A percentile compares a stretch with the other conserved stretches of the same genome.
Conservation (phyloP, 2,113 vertebrate genomes). For the Guaruba guarouba region DNA sequence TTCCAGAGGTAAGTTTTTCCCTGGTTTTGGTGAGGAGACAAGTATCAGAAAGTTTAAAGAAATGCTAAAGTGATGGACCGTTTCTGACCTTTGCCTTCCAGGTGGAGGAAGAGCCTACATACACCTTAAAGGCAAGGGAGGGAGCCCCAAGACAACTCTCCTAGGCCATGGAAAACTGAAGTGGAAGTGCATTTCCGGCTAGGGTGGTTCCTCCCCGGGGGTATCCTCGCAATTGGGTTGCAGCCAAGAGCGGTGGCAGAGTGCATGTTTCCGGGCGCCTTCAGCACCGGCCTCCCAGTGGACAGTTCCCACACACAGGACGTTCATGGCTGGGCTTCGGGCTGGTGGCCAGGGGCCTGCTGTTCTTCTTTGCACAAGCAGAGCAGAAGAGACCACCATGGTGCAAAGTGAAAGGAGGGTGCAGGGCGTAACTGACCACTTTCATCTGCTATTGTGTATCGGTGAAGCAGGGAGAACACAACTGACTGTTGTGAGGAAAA, state of each 20-base stretch:
- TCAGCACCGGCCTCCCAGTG: not conserved
- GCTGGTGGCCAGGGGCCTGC: not conserved
- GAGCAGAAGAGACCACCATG: rapidly evolving
- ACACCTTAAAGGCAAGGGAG: rapidly evolving
- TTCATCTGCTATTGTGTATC: not conserved
- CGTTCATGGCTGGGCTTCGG: rapidly evolving
- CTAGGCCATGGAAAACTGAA: not conserved
- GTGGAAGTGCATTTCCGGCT: rapidly evolving
- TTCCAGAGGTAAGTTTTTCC: not conserved
- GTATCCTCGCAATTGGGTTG: rapidly evolving
- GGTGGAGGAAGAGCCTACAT: rapidly evolving
- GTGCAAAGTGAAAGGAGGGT: rapidly evolving
- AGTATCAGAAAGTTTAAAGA: not conserved
- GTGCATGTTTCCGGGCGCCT: rapidly evolving
- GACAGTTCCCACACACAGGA: not conserved
- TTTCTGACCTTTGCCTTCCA: not conserved
- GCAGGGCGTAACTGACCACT: rapidly evolving
- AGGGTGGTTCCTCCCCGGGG: rapidly evolving
- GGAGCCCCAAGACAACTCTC: not conserved
- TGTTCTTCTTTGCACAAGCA: rapidly evolving
- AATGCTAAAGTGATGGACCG: rapidly evolving
- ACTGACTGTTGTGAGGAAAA: not conserved
- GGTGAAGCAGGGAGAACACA: not conserved
- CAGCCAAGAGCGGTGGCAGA: rapidly evolving
- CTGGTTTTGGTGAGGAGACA: not conserved